Base-by-base conservation (phyloP, 1,140 invertebrate genomes). In the Bicyclus anynana region DNA sequence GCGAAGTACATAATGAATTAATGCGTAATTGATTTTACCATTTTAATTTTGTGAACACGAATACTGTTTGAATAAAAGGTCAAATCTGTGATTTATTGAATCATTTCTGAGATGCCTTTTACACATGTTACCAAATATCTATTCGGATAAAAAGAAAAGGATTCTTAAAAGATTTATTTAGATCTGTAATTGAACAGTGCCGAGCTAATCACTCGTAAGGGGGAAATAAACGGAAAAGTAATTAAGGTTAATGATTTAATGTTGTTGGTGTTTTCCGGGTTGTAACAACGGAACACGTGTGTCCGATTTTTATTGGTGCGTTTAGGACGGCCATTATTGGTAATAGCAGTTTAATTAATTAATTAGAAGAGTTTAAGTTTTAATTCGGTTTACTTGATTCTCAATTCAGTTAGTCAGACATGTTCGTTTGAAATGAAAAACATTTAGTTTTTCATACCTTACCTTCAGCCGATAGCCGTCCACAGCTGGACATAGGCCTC, bases 161-260 rank as follows among this genome's bases (percentile, higher is more conserved):
- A 2, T 35, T 35, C n/a, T 35, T 35, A 38, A 16, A 38, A 21
- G 7, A 29, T 52, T 21, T 53, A 46, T 20, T 57, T 29, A 44
- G 6, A 20, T 7, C 37, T 40, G 18, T 9, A 9, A 40, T 20
- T 17, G 16, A 20, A 20, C 10, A 10, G 40, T 20, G 20, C n/a
- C 4, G 20, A 44, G 16, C 18, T 44, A 44, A 44, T 44, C 40
- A 44, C 18, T 18, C 16, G 10, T 40, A 44, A 44, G 40, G 9
- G 17, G 40, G 12, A 20, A 20, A 20, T 44, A 20, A 44, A 44
- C 40, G 40, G 40, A 20, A 20, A 44, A 20, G 40, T 44, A 44
- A 44, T 44, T 44, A 44, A 18, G 40, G 40, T 44, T 21, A 44
- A 44, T 44, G 40, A 44, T 44, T 40, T 44, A 44, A 44, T 16